Conservation (phyloP, 2,888 invertebrate species). For the Drosophila rubida region DNA sequence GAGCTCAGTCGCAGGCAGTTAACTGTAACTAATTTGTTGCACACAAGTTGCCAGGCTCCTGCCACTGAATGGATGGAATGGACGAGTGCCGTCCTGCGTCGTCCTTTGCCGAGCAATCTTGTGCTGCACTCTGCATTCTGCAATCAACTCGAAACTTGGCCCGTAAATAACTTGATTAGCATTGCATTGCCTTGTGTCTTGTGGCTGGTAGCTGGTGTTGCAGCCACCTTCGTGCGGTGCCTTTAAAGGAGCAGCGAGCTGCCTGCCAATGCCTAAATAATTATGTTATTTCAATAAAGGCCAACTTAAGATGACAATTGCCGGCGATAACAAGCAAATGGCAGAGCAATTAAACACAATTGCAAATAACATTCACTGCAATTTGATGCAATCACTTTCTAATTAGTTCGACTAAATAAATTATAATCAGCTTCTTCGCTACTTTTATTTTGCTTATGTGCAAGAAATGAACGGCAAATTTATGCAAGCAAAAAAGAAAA, state of each 20-base stretch:
- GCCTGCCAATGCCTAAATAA: constrained; percentile 22
- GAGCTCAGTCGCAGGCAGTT: constrained; percentile 61
- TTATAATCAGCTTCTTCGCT: too few species aligned
- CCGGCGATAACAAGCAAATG: neutral
- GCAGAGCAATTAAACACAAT: neutral
- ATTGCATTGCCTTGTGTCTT: constrained; percentile 12
- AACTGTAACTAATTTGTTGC: constrained; percentile 74
- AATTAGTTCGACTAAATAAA: too few species aligned
- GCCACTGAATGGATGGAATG: constrained; percentile 7
- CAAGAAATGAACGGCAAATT: too few species aligned
- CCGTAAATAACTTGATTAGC: constrained; percentile 49
- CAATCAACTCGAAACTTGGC: constrained; percentile 23
- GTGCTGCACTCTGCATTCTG: constrained; percentile 34
- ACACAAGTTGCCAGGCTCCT: constrained; percentile 41
- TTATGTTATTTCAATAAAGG: constrained; percentile 10
- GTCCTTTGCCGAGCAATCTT: constrained; percentile 1
- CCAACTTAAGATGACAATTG: neutral
- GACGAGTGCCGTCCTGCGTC: constrained; percentile 4
- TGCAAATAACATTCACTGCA: neutral
- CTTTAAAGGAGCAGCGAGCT: constrained; percentile 6
- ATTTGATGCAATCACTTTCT: neutral
- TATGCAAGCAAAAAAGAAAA: too few species aligned
- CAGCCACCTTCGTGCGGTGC: too few species aligned
- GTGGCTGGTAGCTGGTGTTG: neutral
- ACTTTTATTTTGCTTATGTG: too few species aligned